A percentile compares a stretch with the other conserved stretches of the same genome.
Conservation (phyloP, 2,888 invertebrate genomes). For the Epicampocera succincta region DNA sequence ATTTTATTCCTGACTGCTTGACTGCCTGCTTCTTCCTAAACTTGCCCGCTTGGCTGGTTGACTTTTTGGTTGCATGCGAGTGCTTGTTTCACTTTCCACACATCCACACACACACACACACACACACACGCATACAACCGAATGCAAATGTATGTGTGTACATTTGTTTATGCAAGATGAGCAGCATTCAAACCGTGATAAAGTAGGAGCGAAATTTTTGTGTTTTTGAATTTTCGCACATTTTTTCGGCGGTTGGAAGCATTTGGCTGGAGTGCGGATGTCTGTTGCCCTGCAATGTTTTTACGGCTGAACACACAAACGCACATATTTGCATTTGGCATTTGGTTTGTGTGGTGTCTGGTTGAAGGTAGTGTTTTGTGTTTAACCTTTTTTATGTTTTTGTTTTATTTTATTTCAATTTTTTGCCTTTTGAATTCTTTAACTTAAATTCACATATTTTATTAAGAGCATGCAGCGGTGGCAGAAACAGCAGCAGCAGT, state of each 20-base stretch:
- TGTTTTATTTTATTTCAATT: constrained; percentile 32
- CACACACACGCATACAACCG: too few relatives aligned
- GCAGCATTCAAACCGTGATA: constrained; percentile 67
- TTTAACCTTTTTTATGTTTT: constrained; percentile 53
- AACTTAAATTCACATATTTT: constrained; percentile 63
- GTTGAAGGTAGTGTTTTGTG: constrained; percentile 51
- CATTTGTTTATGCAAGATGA: constrained; percentile 59
- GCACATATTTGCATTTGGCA: constrained; percentile 57
- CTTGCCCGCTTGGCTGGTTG: constrained; percentile 35
- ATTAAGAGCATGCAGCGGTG: constrained; percentile 60
- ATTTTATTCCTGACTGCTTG: constrained; percentile 57
- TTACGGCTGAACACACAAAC: constrained; percentile 3
- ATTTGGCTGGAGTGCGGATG: constrained; percentile 54
- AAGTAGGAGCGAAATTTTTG: constrained; percentile 69
- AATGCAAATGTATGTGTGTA: constrained; percentile 18
- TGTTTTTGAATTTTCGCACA: constrained; percentile 69
- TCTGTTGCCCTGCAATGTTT: not conserved
- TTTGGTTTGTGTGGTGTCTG: constrained; percentile 48
- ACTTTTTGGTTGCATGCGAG: constrained; percentile 52
- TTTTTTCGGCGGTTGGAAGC: constrained; percentile 62
- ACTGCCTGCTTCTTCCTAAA: constrained; percentile 46
- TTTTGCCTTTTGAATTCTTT: constrained; percentile 55
- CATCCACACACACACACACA: too few relatives aligned
- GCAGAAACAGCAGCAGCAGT: constrained; percentile 24
- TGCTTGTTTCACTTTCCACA: constrained; percentile 1